Conservation (phyloP, 2,888 invertebrate species). For the Drosophila cognata region DNA sequence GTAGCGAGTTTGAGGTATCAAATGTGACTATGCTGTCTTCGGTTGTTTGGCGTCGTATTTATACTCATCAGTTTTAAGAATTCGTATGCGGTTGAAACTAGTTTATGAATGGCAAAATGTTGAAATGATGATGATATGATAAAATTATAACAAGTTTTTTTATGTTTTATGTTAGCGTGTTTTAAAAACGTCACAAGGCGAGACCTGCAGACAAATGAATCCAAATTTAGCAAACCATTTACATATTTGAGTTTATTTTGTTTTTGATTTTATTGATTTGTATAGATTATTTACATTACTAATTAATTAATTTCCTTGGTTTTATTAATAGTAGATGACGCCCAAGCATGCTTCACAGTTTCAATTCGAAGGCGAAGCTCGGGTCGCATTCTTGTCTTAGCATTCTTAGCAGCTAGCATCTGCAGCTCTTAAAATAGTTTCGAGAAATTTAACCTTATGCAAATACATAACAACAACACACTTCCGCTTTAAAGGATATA, state of each 20-base stretch:
- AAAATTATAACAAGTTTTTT: slow-evolving; percentile 23
- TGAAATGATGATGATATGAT: slow-evolving; percentile 11
- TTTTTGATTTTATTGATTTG: neutral
- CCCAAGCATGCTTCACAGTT: neutral
- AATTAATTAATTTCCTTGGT: neutral
- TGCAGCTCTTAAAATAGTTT: neutral
- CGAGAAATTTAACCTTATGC: neutral
- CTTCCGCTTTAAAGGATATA: neutral
- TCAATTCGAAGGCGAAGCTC: neutral
- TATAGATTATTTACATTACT: neutral
- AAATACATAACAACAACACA: too few relatives aligned
- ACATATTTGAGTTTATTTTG: slow-evolving; percentile 10
- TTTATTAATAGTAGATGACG: slow-evolving; percentile 1
- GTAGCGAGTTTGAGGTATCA: slow-evolving; percentile 41
- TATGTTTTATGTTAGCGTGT: neutral
- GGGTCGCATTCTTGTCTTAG: neutral
- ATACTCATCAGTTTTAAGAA: slow-evolving; percentile 15
- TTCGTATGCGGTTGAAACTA: slow-evolving; percentile 12
- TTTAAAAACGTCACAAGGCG: slow-evolving; percentile 25
- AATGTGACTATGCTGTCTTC: slow-evolving; percentile 26
- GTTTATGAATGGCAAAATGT: slow-evolving; percentile 23
- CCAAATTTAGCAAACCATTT: slow-evolving; percentile 11
- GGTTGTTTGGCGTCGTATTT: slow-evolving; percentile 21
- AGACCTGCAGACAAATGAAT: slow-evolving; percentile 5
- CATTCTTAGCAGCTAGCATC: too few relatives aligned